Conservation (phyloP, 2,113 vertebrate genomes). For the Halichoeres trimaculatus region DNA sequence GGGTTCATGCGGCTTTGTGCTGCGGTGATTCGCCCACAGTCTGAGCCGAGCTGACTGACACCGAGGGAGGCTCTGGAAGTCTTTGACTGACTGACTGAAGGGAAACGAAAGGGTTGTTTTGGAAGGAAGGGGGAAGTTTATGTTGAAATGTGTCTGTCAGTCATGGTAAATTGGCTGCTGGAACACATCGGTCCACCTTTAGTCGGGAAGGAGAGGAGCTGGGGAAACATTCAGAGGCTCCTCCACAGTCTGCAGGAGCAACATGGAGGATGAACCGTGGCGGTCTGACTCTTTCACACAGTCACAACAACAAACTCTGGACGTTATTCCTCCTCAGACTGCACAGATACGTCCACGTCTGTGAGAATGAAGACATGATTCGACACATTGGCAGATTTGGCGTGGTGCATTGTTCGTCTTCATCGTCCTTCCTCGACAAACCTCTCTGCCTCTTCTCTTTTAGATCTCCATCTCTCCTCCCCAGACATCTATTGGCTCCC, state of each 20-base stretch:
- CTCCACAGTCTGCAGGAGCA: background rate
- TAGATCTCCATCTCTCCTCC: background rate
- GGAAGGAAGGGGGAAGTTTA: slow-evolving; percentile 41
- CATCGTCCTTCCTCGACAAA: background rate
- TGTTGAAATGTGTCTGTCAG: slow-evolving; percentile 57
- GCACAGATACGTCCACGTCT: no score
- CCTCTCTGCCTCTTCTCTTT: background rate
- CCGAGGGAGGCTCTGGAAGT: slow-evolving; percentile 34
- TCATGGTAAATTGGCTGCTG: slow-evolving; percentile 67
- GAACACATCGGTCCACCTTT: slow-evolving; percentile 34
- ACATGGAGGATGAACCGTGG: slow-evolving; percentile 1
- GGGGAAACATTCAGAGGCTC: slow-evolving; percentile 5
- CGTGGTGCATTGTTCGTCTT: no score
- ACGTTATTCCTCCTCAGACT: background rate
- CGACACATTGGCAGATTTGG: no score
- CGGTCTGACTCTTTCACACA: background rate
- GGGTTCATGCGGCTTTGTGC: slow-evolving; percentile 12
- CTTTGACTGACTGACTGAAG: slow-evolving; percentile 48
- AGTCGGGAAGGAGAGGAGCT: slow-evolving; percentile 26
- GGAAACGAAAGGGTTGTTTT: slow-evolving; percentile 46
- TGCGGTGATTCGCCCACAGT: slow-evolving; percentile 30
- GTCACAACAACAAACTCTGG: background rate
- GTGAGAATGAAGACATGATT: no score
- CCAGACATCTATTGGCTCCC: background rate
- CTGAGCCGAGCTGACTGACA: slow-evolving; percentile 39